phyloP scores from a whole-genome alignment of 2,888 invertebrate genomes.

The Morpho deidamia region DNA sequence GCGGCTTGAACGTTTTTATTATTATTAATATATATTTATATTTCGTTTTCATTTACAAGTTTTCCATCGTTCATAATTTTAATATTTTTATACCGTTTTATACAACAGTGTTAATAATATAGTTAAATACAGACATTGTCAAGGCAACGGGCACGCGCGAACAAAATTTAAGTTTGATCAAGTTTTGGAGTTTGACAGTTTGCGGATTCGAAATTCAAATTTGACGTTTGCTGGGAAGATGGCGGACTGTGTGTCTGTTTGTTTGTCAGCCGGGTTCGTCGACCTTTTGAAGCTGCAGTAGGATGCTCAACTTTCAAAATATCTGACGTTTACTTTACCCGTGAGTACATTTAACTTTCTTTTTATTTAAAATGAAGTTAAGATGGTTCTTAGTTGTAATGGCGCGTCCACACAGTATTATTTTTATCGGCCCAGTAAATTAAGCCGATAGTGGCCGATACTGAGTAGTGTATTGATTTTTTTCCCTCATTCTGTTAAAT shows the following conservation, averaged over 20 bases:
- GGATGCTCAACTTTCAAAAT: conserved; percentile 70
- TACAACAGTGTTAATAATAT: conserved; percentile 75
- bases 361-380: not conserved
- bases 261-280: conserved; percentile 55
- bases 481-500: conserved; percentile 78
- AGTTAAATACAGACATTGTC: conserved; percentile 57
- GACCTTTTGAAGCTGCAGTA: conserved; percentile 49
- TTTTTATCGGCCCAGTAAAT: conserved; percentile 74
- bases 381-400: conserved; percentile 35
- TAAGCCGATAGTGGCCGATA: conserved; percentile 53
- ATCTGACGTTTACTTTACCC: conserved; percentile 72
- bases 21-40: conserved; percentile 78
- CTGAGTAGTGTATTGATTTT: conserved; percentile 74
- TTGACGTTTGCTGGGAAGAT: conserved; percentile 60
- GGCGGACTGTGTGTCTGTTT: conserved; percentile 67
- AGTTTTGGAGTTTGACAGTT: conserved; percentile 58
- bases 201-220: conserved; percentile 47
- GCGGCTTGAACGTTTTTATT: conserved; percentile 76
- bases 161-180: conserved; percentile 38
- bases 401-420: conserved; percentile 43
- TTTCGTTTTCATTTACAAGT: conserved; percentile 79
- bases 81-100: conserved; percentile 78
- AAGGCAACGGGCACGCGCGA: conserved; percentile 20
- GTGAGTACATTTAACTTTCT: conserved; percentile 46
- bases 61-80: conserved; percentile 77